Evolutionary conservation across 2,888 invertebrate species (phyloP), one percentile per base, ranked within the genome.

Genomic region (Lithophane semibrunnea): DNA sequence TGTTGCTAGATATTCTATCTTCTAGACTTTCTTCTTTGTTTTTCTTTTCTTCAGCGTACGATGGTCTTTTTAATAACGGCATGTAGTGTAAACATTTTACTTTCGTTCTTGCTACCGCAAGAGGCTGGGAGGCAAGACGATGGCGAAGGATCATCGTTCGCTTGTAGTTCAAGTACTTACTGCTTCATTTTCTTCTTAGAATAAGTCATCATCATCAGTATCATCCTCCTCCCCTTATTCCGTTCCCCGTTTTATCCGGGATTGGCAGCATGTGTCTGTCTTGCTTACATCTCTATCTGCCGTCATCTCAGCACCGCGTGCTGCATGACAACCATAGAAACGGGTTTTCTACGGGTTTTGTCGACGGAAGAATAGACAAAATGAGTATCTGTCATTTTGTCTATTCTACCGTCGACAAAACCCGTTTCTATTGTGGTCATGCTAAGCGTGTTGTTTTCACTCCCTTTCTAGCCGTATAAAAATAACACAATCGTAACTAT

Each of bases 101-200:
- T 84, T 86, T 83, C 78, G 83, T 88, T 87, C 85, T 90, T 86
- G 93, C 93, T 88, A 84, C 88, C 93, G 88, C 92, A 94, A 92
- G 94, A 94, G 75, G 90, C 89, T 84, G 93, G 92, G 77, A 94
- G 90, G 81, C 92, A 89, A 80, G 94, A 94, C 72, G 93, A 94
- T 77, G 90, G 89, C 21, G 94, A 93, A 77, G 92, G 91, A 86
- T 90, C 93, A 73, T 91, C 93, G 87, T 91, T 88, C 89, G 94
- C 94, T 89, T 90, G 93, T 92, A 91, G 92, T 80, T 94, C 94
- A 94, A 94, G 94, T 94, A 94, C 83, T 70, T 94, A 94, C 83
- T 70, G 88, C 84, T 71, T 52, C 86, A 75, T 75, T 82, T 79
- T 77, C 63, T 83, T 78, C 10, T 84, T 79, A 58, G 18, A 29